Conservation (phyloP, 2,888 invertebrate genomes). For the Trichopria drosophilae region DNA sequence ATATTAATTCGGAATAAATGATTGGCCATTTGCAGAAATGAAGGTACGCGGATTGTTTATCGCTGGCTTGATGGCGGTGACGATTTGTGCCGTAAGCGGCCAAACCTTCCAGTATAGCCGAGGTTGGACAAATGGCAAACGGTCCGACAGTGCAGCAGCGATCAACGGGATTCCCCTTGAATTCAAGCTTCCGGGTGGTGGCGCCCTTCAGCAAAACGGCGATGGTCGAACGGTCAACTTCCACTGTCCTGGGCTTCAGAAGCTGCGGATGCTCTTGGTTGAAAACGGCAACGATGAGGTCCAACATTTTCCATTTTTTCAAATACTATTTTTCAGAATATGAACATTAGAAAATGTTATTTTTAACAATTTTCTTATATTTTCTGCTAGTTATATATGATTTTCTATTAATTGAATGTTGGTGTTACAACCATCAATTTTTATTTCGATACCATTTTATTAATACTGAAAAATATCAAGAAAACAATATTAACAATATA, state of each 20-base stretch:
- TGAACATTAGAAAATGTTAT: too few relatives aligned
- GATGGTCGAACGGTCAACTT: conserved; percentile 15
- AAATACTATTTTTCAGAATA: background rate
- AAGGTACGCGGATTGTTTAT: background rate
- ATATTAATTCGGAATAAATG: too few relatives aligned
- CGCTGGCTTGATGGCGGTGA: conserved; percentile 55
- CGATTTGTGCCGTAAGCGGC: conserved; percentile 60
- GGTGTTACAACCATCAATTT: too few relatives aligned
- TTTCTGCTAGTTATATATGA: too few relatives aligned
- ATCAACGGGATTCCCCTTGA: background rate
- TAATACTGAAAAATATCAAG: too few relatives aligned
- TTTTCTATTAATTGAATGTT: too few relatives aligned
- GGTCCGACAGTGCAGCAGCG: conserved; percentile 45
- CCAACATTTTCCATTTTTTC: conserved; percentile 14
- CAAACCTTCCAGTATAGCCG: conserved; percentile 79
- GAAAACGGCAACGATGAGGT: conserved; percentile 62
- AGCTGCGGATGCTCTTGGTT: conserved; percentile 61
- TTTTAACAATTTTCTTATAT: too few relatives aligned
- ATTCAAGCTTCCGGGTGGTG: background rate
- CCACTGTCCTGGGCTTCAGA: conserved; percentile 59
- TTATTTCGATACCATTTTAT: too few relatives aligned
- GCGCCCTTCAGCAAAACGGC: conserved; percentile 15
- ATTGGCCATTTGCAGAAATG: too few relatives aligned
- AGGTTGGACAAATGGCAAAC: conserved; percentile 77
- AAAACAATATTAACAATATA: too few relatives aligned